Evolutionary conservation across 2,113 vertebrate genomes (phyloP), one percentile per base, ranked within the genome.

Genomic region (Ceyx melanurus): DNA sequence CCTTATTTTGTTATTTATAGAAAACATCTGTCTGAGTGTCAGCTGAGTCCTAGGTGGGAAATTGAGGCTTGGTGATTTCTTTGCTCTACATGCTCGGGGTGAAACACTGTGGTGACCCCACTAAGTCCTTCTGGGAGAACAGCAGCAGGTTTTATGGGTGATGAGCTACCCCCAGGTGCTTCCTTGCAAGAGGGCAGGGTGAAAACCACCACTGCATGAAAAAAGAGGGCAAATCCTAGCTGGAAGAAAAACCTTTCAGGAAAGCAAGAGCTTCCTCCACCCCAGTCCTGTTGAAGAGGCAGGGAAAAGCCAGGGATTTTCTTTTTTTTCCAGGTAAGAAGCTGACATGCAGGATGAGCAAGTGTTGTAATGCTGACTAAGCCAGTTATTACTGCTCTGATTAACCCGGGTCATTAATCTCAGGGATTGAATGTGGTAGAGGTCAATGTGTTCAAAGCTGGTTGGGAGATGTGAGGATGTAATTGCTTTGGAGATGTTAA

Each of bases 1-100:
- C 58, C 85, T 91, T 33, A 17, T 42, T 82, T 79, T 15, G 46
- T 80, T 86, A 83, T 89, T 86, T 82, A 93, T 83, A 80, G 88
- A 54, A 57, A 86, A 79, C 94, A 89, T 20, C 77, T 89, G 88
- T 9, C 42, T 10, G 71, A 11, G 33, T 1, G 11, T 37, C 2
- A 10, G 66, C 35, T 56, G 25, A 68, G 42, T 68, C 16, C 10
- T 3, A 21, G 84, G 86, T 68, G 89, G n/a, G 81, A 64, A 68
- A n/a, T 8, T 0, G 0, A 61, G 42, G 23, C 37, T 67, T 3
- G 43, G 31, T 5, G 40, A 4, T 58, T 46, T 5, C 90, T 82
- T 40, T 14, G 65, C 40, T 61, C 23, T 12, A 1, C 25, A 1
- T 1, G 0, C 15, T 28, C 4, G 1, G 35, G 46, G 42, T 1